phyloP scores from a whole-genome alignment of 2,797 vertebrate genomes.

The Craterocephalus amniculus region DNA sequence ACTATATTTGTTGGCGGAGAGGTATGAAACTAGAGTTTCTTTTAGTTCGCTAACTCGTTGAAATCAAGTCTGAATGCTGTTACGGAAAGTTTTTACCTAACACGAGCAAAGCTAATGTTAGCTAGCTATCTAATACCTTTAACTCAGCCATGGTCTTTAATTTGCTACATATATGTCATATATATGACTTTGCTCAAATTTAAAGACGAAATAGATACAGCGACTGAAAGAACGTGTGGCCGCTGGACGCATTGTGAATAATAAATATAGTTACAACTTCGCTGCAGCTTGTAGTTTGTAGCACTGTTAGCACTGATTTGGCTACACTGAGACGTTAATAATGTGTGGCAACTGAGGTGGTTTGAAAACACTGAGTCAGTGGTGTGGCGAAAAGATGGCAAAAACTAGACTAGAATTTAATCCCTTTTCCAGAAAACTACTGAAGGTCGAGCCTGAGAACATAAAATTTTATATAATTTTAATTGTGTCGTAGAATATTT shows the following conservation, averaged over 20 bases:
- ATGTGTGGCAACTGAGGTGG: too few relatives aligned
- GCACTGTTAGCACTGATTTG: background rate
- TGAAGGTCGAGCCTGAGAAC: background rate
- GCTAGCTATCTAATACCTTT: conserved; percentile 22
- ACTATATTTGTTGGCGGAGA: background rate
- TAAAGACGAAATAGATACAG: background rate
- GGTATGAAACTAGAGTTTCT: conserved; percentile 21
- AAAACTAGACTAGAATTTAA: too few relatives aligned
- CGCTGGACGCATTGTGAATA: background rate
- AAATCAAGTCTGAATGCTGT: background rate
- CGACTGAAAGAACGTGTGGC: background rate
- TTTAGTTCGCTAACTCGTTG: background rate
- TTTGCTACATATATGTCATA: background rate
- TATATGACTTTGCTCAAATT: background rate
- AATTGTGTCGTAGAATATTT: background rate
- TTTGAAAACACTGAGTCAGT: background rate
- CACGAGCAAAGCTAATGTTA: conserved; percentile 30
- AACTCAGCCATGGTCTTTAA: background rate
- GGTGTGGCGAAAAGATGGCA: too few relatives aligned
- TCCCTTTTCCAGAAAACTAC: too few relatives aligned
- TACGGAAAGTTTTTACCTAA: background rate
- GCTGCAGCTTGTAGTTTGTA: conserved; percentile 12
- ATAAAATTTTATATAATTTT: too few relatives aligned
- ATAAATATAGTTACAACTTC: background rate
- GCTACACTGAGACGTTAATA: too few relatives aligned